Evolutionary conservation across 1,140 invertebrate species (phyloP).

Genomic region (Drosophila littoralis): DNA sequence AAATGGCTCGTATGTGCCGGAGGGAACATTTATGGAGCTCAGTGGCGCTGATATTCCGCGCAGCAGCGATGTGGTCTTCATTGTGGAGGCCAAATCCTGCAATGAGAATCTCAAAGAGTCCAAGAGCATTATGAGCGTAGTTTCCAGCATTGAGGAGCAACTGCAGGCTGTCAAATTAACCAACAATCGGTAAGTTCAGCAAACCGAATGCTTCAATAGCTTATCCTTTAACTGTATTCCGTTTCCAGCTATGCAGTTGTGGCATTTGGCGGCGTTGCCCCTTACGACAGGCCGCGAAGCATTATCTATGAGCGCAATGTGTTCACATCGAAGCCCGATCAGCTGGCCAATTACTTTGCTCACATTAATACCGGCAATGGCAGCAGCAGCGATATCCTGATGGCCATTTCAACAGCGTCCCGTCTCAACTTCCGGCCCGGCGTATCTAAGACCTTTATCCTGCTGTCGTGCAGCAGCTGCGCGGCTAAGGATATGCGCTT

Average conservation of each 20-base stretch:
- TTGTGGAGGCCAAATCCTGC: constrained; percentile 93
- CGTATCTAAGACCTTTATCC: constrained; percentile 92
- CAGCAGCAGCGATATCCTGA: constrained; percentile 88
- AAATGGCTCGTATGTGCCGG: constrained; percentile 88
- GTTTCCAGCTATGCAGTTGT: constrained; percentile 90
- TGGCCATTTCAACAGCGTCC: constrained; percentile 90
- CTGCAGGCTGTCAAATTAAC: constrained; percentile 86
- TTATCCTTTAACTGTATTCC: not conserved
- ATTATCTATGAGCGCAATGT: constrained; percentile 88
- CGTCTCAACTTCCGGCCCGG: constrained; percentile 92
- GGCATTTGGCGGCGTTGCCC: constrained; percentile 90
- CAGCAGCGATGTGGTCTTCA: constrained; percentile 93
- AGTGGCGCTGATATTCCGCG: constrained; percentile 85
- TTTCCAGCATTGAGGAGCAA: constrained; percentile 88
- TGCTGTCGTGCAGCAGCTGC: constrained; percentile 92
- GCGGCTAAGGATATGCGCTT: constrained; percentile 89
- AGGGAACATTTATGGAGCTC: constrained; percentile 89
- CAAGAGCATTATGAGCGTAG: constrained; percentile 88
- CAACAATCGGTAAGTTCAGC: constrained; percentile 87
- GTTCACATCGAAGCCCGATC: constrained; percentile 87
- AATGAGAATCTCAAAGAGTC: constrained; percentile 88
- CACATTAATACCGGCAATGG: constrained; percentile 85
- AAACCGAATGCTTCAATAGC: not conserved
- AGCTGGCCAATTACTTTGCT: constrained; percentile 67
- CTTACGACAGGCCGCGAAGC: constrained; percentile 89